These are phyloP conservation scores for Podotricha telesiphe DNA, from an alignment of 2,888 invertebrate species.

Conservation along the genomic window DNA sequence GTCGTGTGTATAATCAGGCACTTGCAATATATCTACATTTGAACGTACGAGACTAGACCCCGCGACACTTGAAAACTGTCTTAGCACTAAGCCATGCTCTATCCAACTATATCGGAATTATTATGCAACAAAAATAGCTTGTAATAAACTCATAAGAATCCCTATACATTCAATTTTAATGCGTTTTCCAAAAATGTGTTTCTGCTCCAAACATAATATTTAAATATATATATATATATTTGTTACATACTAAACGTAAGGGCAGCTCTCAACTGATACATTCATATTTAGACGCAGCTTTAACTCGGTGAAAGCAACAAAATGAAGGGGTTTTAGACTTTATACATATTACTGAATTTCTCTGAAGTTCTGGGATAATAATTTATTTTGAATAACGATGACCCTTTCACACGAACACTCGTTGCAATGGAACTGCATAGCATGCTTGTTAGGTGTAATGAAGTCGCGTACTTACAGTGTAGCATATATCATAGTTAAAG, in stretches of 20 bases:
- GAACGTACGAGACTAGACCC: too few species aligned
- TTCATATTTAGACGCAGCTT: conserved; percentile 62
- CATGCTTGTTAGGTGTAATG: conserved; percentile 39
- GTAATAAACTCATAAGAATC: too few species aligned
- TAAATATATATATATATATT: too few species aligned
- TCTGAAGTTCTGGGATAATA: conserved; percentile 65
- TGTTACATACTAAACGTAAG: conserved; percentile 15
- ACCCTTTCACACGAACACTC: conserved; percentile 44
- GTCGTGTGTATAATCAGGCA: too few species aligned
- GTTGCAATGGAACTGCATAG: conserved; percentile 39
- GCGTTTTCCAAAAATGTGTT: too few species aligned
- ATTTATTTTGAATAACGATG: conserved; percentile 51
- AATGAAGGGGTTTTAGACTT: conserved; percentile 66
- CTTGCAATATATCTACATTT: too few species aligned
- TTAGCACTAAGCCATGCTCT: too few species aligned
- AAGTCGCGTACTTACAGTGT: conserved; percentile 21
- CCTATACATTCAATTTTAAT: too few species aligned
- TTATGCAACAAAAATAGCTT: too few species aligned
- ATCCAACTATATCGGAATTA: too few species aligned
- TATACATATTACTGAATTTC: conserved; percentile 68
- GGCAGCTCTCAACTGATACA: conserved; percentile 50
- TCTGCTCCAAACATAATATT: too few species aligned
- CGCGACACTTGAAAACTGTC: too few species aligned
- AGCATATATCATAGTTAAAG: conserved; percentile 25
- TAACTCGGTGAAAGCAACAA: conserved; percentile 69